A percentile compares a stretch with the other conserved stretches of the same genome.
phyloP scores from a whole-genome alignment of 2,888 invertebrate genomes.

The Julus scanicus region DNA sequence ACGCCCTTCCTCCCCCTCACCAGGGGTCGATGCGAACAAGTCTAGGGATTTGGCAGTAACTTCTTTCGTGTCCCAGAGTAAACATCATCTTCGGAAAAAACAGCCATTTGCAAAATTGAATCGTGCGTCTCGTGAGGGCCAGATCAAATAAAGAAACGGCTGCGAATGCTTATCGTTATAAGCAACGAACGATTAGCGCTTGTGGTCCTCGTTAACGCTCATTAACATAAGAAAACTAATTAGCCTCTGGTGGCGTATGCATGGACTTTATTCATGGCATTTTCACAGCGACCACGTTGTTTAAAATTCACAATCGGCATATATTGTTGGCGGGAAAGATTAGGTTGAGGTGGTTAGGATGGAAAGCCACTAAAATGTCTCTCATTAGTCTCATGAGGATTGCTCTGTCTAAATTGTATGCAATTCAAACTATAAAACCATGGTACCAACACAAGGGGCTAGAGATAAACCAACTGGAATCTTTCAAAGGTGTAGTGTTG shows the following conservation, averaged over 20 bases:
- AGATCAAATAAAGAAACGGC: conserved; percentile 25
- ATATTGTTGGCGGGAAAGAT: too few relatives aligned
- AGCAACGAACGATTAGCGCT: not conserved
- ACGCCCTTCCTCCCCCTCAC: not conserved
- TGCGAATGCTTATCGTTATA: not conserved
- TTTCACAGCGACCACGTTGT: too few relatives aligned
- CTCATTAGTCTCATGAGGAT: too few relatives aligned
- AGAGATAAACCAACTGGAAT: too few relatives aligned
- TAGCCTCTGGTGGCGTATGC: not conserved
- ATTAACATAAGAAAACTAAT: not conserved
- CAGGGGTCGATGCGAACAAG: not conserved
- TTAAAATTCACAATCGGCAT: too few relatives aligned
- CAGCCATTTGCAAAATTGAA: conserved; percentile 20
- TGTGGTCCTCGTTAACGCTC: not conserved
- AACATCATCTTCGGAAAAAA: conserved; percentile 5
- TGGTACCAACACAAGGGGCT: too few relatives aligned
- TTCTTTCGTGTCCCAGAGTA: not conserved
- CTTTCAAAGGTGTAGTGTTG: too few relatives aligned
- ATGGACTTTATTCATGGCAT: too few relatives aligned
- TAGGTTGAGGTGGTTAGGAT: too few relatives aligned
- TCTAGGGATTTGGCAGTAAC: not conserved
- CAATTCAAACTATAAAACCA: too few relatives aligned
- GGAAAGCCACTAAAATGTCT: too few relatives aligned
- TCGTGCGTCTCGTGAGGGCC: not conserved
- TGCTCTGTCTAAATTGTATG: too few relatives aligned